Evolutionary conservation across 2,797 vertebrate genomes (phyloP), one percentile per base, ranked within the genome.

Genomic region (Sebastes iracundus): DNA sequence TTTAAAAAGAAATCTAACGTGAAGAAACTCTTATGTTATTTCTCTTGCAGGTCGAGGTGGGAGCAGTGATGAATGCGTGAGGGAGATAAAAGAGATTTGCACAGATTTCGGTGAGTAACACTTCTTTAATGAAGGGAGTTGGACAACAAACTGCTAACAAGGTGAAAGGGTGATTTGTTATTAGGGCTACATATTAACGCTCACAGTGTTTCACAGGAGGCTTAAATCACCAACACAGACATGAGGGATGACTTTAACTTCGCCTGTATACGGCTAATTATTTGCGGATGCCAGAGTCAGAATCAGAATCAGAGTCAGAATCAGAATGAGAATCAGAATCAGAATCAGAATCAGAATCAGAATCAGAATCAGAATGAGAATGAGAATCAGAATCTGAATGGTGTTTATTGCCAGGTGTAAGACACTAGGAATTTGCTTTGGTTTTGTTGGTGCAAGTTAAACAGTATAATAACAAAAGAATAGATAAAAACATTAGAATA

Each of bases 101-200:
- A 81, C 89, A 93, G 60, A 90, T 93, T 92, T 91, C 83, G 95
- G 96, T 96, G 94, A 96, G 96, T 94, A 92, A 87, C 82, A 78
- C 79, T 91, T 86, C 79, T 91, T 91, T 90, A 87, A 91, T 88
- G 82, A 84, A 90, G 64, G 69, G 56, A 84, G 58, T 78, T 78
- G 74, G 75, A 80, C 76, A 53, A 53, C 78, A 74, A 89, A 89
- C 69, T 84, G 84, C 87, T 87, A 88, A 93, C 89, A 82, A 89
- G 85, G 61, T 85, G 85, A 87, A 89, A 83, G 84, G 79, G 63
- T 70, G 84, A 88, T 91, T 88, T 80, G 83, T 91, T 91, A 81
- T 82, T 82, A 80, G 85, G 77, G 77, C 81, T 77, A 30, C 83
- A 87, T 72, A 86, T 90, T 88, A 88, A 85, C 77, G 77, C 84